A percentile compares a stretch with the other conserved stretches of the same genome.
These are phyloP conservation scores for Heliconius melpomene DNA, from an alignment of 1,140 invertebrate species.

Conservation along the genomic window DNA sequence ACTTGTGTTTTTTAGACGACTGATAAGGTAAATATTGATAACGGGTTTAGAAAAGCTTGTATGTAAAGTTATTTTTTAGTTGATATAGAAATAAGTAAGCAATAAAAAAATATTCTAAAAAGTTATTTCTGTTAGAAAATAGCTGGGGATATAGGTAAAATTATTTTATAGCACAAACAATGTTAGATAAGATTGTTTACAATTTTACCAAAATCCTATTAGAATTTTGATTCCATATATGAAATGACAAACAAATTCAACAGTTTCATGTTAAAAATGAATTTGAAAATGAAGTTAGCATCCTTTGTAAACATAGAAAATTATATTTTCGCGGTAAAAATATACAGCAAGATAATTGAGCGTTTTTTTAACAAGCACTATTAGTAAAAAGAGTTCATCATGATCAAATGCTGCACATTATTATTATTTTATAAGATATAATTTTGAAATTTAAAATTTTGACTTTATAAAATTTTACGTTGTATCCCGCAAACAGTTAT, in stretches of 20 bases:
- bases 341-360: too few relatives aligned
- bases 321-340: slow-evolving; percentile 4
- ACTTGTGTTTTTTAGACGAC: background rate
- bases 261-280: background rate
- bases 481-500: too few relatives aligned
- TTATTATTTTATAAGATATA: too few relatives aligned
- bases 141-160: too few relatives aligned
- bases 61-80: background rate
- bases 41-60: background rate
- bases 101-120: background rate
- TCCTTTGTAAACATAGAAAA: background rate
- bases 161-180: too few relatives aligned
- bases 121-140: background rate
- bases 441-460: too few relatives aligned
- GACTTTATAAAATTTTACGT: too few relatives aligned
- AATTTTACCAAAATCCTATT: background rate
- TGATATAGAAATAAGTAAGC: background rate
- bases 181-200: background rate
- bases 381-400: too few relatives aligned
- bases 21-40: slow-evolving; percentile 8
- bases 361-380: background rate
- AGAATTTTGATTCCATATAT: background rate
- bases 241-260: background rate
- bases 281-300: background rate
- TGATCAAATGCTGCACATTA: too few relatives aligned